These are phyloP conservation scores for Samia ricini DNA, from an alignment of 1,140 invertebrate species.

Conservation along the genomic window DNA sequence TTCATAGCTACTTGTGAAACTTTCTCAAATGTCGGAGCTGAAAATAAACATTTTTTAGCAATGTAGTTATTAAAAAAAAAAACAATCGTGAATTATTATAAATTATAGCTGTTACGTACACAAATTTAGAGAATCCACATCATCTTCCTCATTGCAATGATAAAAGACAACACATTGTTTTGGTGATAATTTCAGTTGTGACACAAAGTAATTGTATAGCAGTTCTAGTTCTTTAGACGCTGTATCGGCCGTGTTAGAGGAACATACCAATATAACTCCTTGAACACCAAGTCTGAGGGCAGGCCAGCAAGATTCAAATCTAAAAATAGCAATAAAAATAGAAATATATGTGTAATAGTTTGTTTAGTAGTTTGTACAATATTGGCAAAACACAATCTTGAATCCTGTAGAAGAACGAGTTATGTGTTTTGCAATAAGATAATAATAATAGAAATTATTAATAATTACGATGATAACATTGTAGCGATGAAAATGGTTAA, in stretches of 20 bases:
- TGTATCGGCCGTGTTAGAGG: conserved; percentile 77
- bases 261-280: conserved; percentile 87
- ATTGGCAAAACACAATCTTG: background rate
- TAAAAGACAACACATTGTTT: conserved; percentile 81
- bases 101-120: conserved; percentile 45
- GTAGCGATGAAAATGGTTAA: no score
- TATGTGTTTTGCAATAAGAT: no score
- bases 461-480: no score
- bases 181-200: conserved; percentile 76
- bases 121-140: conserved; percentile 59
- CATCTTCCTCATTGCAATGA: conserved; percentile 72
- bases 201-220: conserved; percentile 86
- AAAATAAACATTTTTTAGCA: conserved; percentile 29
- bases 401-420: no score
- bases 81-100: background rate
- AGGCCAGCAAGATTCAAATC: conserved; percentile 89
- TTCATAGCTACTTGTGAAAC: conserved; percentile 82
- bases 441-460: no score
- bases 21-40: conserved; percentile 82
- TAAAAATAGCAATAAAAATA: conserved; percentile 55
- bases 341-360: background rate
- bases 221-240: conserved; percentile 82
- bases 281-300: conserved; percentile 83
- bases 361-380: background rate
- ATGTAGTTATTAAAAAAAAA: background rate